These are phyloP conservation scores for Bostrychus sinensis DNA, from an alignment of 2,113 vertebrate species.

Conservation along the genomic window DNA sequence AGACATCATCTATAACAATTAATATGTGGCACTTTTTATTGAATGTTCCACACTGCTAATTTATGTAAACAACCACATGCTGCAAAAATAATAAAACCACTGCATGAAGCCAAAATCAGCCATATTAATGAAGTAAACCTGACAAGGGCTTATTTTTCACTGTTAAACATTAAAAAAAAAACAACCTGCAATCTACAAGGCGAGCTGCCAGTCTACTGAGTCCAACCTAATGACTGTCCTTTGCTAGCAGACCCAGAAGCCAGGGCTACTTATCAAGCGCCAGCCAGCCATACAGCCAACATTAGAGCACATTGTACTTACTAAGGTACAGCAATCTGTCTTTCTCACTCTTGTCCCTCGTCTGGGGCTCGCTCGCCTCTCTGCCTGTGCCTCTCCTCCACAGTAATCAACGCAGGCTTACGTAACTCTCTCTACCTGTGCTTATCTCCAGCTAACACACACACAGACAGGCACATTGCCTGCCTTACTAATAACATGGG, in stretches of 20 bases:
- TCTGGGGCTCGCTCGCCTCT: conserved; percentile 52
- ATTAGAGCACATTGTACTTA: conserved; percentile 76
- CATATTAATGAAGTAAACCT: conserved; percentile 38
- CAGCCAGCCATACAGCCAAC: conserved; percentile 70
- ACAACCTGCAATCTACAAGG: conserved; percentile 45
- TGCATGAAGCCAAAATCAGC: conserved; percentile 11
- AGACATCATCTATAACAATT: not conserved
- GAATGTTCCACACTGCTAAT: conserved; percentile 1
- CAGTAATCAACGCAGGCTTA: conserved; percentile 79
- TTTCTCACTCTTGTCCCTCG: conserved; percentile 45
- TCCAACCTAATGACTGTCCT: conserved; percentile 66
- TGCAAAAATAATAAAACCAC: conserved; percentile 12
- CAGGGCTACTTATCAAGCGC: conserved; percentile 75
- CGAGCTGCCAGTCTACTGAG: conserved; percentile 46
- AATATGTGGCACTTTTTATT: not conserved
- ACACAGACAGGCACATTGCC: conserved; percentile 75
- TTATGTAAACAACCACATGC: conserved; percentile 7
- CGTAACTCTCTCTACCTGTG: conserved; percentile 82
- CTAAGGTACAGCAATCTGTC: conserved; percentile 72
- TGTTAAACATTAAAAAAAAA: conserved; percentile 51
- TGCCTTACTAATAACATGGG: conserved; percentile 80
- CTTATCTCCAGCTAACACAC: conserved; percentile 82
- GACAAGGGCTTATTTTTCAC: conserved; percentile 44
- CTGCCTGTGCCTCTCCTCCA: conserved; percentile 63
- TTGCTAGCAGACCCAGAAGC: conserved; percentile 61